Conservation (phyloP, 2,797 vertebrate species). For the Euthynnus affinis region DNA sequence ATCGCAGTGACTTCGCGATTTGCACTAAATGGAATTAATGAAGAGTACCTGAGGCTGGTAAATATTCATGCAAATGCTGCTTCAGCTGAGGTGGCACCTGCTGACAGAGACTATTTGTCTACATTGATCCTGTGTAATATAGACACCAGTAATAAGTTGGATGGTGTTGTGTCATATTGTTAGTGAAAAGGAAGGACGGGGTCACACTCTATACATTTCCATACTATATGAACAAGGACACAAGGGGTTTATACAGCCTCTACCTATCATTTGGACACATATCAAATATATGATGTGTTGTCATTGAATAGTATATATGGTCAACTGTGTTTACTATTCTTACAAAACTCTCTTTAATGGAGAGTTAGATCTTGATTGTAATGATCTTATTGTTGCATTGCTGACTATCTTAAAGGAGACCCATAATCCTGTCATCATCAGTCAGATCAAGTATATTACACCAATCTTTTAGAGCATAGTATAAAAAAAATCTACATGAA, state of each 20-base stretch:
- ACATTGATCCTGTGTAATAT: neutral
- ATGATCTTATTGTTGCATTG: too few relatives aligned
- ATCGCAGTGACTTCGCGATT: neutral
- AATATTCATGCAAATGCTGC: neutral
- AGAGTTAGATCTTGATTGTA: too few relatives aligned
- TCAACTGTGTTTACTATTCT: too few relatives aligned
- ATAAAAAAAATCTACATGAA: neutral
- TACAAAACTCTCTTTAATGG: too few relatives aligned
- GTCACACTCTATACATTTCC: neutral
- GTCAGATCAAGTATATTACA: neutral
- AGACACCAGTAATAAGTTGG: neutral
- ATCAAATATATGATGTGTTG: neutral
- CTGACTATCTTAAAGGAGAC: too few relatives aligned
- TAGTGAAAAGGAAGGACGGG: neutral
- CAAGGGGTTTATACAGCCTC: neutral
- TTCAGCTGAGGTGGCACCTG: conserved; percentile 41
- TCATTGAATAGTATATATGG: too few relatives aligned
- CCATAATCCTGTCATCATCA: neutral
- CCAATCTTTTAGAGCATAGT: neutral
- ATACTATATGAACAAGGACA: neutral
- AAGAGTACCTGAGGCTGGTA: neutral
- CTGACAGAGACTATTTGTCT: conserved; percentile 31
- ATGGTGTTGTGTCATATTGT: neutral
- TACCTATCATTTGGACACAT: neutral
- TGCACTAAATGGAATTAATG: too few relatives aligned